Evolutionary conservation across 2,888 invertebrate species (phyloP).

Genomic region (Stegana nigrithorax): DNA sequence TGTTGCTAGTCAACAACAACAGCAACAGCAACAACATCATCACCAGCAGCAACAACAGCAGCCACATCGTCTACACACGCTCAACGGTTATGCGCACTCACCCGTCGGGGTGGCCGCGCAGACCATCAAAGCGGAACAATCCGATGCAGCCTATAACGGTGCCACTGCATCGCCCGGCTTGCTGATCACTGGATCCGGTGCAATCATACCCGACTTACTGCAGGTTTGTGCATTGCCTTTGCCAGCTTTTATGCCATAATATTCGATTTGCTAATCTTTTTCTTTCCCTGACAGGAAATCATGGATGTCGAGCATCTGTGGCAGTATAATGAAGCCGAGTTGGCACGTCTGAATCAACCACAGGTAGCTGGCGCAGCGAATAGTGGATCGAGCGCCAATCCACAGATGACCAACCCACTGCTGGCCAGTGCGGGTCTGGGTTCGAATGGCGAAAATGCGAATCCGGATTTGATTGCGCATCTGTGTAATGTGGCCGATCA

Average conservation of each 20-base stretch:
- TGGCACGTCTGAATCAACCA: constrained; percentile 74
- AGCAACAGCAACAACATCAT: constrained; percentile 41
- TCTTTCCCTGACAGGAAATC: constrained; percentile 77
- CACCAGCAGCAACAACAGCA: constrained; percentile 43
- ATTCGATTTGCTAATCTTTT: too few species aligned
- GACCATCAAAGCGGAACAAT: constrained; percentile 71
- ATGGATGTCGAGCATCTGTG: constrained; percentile 96
- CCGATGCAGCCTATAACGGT: constrained; percentile 40
- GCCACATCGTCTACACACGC: constrained; percentile 30
- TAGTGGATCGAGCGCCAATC: constrained; percentile 32
- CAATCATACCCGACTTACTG: constrained; percentile 75
- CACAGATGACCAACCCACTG: constrained; percentile 71
- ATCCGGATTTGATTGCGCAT: constrained; percentile 88
- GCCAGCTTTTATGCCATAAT: too few species aligned
- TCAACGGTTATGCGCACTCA: constrained; percentile 42
- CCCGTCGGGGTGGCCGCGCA: constrained; percentile 31
- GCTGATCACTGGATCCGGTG: constrained; percentile 34
- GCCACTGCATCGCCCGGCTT: constrained; percentile 40
- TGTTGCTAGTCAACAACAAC: constrained; percentile 37
- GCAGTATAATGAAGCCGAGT: constrained; percentile 90
- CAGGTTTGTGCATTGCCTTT: constrained; percentile 72
- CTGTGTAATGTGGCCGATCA: constrained; percentile 95
- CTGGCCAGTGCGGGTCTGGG: constrained; percentile 71
- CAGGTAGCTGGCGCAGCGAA: constrained; percentile 40
- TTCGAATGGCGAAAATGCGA: constrained; percentile 73